phyloP scores from a whole-genome alignment of 2,113 vertebrate genomes.

The Megalops atlanticus region DNA sequence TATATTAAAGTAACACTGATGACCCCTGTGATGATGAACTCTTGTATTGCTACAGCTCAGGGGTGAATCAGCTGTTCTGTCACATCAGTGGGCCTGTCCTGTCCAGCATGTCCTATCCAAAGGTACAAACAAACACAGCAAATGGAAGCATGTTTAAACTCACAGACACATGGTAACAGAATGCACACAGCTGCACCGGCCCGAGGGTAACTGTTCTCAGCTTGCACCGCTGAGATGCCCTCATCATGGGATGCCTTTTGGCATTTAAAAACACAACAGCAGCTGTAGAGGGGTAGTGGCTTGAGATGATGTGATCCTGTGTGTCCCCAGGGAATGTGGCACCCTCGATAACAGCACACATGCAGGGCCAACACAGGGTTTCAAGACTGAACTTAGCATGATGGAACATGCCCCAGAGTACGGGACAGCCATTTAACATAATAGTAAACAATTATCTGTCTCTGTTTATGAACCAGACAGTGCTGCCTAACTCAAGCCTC shows the following conservation, averaged over 20 bases:
- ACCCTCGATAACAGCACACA: background rate
- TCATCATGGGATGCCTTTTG: background rate
- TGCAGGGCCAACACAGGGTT: background rate
- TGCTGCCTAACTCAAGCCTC: background rate
- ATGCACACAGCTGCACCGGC: no score
- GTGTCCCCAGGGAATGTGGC: background rate
- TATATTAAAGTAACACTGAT: no score
- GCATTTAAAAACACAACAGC: slow-evolving; percentile 28
- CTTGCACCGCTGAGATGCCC: background rate
- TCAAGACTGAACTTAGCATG: no score
- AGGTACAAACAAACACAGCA: no score
- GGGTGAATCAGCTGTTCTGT: no score
- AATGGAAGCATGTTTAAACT: no score
- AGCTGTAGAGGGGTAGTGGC: slow-evolving; percentile 31
- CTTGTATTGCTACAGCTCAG: no score
- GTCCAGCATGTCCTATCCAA: no score
- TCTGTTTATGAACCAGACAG: background rate
- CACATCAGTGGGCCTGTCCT: no score
- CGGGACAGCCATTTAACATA: background rate
- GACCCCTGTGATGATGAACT: no score
- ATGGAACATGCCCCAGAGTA: background rate
- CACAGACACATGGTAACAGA: no score
- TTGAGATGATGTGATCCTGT: slow-evolving; percentile 27
- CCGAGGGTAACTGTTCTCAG: background rate
- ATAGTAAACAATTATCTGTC: background rate